Conservation (phyloP, 2,888 invertebrate species). For the Pristionchus maxplancki region DNA sequence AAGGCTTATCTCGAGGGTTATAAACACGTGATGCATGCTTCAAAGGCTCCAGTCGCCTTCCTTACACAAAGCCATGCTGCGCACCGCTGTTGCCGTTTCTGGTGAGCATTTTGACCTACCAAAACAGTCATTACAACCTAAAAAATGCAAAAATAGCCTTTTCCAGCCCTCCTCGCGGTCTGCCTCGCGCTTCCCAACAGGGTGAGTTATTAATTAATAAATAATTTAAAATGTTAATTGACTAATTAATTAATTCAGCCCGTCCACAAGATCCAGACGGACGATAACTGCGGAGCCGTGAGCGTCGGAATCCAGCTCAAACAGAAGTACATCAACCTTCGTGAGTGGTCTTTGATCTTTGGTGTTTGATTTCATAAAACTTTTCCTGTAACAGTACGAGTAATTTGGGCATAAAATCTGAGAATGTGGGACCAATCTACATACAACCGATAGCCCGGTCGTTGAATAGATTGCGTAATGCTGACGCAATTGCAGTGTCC, state of each 20-base stretch:
- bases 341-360: neutral
- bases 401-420: too few species aligned
- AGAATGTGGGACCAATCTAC: too few species aligned
- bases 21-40: neutral
- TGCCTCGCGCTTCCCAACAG: neutral
- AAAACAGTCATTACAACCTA: neutral
- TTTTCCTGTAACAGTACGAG: too few species aligned
- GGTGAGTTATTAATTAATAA: neutral
- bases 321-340: neutral
- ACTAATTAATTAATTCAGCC: neutral
- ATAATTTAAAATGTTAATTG: neutral
- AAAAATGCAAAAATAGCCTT: neutral
- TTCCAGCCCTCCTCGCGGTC: neutral
- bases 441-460: too few species aligned
- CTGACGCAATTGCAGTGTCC: conserved; percentile 28
- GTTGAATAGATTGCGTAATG: too few species aligned
- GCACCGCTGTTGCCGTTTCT: neutral
- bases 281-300: conserved; percentile 12
- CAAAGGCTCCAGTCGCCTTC: neutral
- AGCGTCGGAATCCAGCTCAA: neutral
- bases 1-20: neutral
- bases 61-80: conserved; percentile 2
- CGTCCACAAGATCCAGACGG: neutral
- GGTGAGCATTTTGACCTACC: neutral
- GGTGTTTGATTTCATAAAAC: neutral